Evolutionary conservation across 2,113 vertebrate genomes (phyloP), one percentile per base, ranked within the genome.

Genomic region (Salvelinus alpinus): DNA sequence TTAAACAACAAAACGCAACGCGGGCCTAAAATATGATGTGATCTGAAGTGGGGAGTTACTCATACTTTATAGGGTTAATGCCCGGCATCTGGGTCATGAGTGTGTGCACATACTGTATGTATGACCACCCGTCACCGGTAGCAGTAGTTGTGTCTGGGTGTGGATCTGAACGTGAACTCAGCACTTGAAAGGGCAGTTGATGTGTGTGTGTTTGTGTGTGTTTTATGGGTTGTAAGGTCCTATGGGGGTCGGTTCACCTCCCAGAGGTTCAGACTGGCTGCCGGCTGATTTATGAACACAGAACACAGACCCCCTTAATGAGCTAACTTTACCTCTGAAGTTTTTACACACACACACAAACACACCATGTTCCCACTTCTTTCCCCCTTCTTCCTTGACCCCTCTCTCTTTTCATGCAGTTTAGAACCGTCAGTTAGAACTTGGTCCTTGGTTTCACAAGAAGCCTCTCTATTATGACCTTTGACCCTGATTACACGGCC

Each of bases 271-370:
- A 13, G 27, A 38, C 71, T 59, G 59, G 34, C 57, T 70, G 24
- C 67, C 70, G 51, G 67, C 71, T 84, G 84, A 86, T 88, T 86
- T 86, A 84, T 86, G 72, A 79, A 82, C 59, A 76, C 51, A 79
- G 70, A 79, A 79, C 81, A 57, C 70, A 57, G 78, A 69, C 71
- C 65, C 54, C n/a, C 22, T 81, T 73, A 75, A 80, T 67, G 34
- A 78, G 76, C 34, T 57, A 20, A 20, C 27, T 31, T 25, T 11
- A 64, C 51, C 72, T 76, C 57, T 44, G 54, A 24, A 54, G 71
- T 29, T 20, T 54, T 29, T 38, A 18, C 62, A 25, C 72, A 51
- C 38, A 44, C 31, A 47, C 27, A 27, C 27, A 34, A 5, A 34
- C 31, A 34, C 31, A 34, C 5, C 51, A 54, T 8, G 14, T 18